Conservation (phyloP, 2,797 vertebrate genomes). For the Aplochiton taeniatus region DNA sequence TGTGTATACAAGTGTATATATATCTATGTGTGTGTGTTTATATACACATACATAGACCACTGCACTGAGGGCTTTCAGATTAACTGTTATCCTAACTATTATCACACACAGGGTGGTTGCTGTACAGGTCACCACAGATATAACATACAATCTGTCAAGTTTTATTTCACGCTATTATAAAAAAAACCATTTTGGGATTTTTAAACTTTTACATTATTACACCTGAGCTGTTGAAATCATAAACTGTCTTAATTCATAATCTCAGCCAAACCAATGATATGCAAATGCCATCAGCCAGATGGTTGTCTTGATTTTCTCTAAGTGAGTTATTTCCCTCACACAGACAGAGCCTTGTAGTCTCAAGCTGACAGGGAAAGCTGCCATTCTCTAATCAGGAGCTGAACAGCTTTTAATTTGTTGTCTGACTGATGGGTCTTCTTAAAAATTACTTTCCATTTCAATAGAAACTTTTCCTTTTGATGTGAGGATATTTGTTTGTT, state of each 20-base stretch:
- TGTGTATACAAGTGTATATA: too few species aligned
- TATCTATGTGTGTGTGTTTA: too few species aligned
- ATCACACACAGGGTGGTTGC: too few species aligned
- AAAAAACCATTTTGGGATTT: too few species aligned
- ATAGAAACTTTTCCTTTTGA: background rate
- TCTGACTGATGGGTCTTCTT: constrained; percentile 71
- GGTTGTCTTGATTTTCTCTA: constrained; percentile 70
- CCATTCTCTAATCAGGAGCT: constrained; percentile 62
- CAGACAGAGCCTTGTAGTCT: constrained; percentile 70
- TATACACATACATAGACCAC: too few species aligned
- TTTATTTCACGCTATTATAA: too few species aligned
- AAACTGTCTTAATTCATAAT: constrained; percentile 70
- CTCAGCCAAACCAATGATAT: constrained; percentile 58
- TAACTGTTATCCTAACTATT: too few species aligned
- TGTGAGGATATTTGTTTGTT: background rate
- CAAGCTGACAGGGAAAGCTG: constrained; percentile 69
- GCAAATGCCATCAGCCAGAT: constrained; percentile 67
- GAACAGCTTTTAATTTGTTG: constrained; percentile 59
- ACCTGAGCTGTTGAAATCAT: constrained; percentile 27
- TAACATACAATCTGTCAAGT: too few species aligned
- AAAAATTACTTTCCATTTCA: too few species aligned
- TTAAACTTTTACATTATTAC: too few species aligned
- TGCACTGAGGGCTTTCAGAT: too few species aligned
- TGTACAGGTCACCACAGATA: too few species aligned
- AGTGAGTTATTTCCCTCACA: constrained; percentile 80